Percentiles rank a stretch among this genome's conserved stretches.
Evolutionary conservation across 2,888 invertebrate genomes (phyloP).

Genomic region (Amblyjoppa proteus): DNA sequence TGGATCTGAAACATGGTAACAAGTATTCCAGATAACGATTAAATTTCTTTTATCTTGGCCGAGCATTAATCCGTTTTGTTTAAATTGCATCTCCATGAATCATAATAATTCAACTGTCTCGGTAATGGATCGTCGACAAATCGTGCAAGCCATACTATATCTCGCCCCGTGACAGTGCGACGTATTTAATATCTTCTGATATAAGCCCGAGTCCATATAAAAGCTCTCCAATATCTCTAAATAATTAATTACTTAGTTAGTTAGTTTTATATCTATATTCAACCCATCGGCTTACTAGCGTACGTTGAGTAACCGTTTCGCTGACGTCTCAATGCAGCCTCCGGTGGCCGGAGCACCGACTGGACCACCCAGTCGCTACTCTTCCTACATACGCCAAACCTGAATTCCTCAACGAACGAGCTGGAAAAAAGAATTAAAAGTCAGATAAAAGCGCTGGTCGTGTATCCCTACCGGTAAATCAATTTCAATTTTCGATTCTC

Average conservation of each 20-base stretch:
- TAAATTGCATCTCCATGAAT: slow-evolving; percentile 7
- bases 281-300: slow-evolving; percentile 53
- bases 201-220: slow-evolving; percentile 48
- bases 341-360: slow-evolving; percentile 63
- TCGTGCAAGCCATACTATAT: slow-evolving; percentile 25
- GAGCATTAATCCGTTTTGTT: background rate
- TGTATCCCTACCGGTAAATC: background rate
- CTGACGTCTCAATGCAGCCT: slow-evolving; percentile 80
- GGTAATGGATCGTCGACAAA: slow-evolving; percentile 45
- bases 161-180: slow-evolving; percentile 29
- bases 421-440: slow-evolving; percentile 49
- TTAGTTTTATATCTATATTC: slow-evolving; percentile 30
- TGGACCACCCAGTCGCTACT: slow-evolving; percentile 78
- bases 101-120: slow-evolving; percentile 18
- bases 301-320: slow-evolving; percentile 74
- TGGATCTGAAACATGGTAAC: background rate
- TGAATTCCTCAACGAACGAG: slow-evolving; percentile 72
- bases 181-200: slow-evolving; percentile 47
- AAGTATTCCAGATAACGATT: background rate
- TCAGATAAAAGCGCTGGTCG: slow-evolving; percentile 25
- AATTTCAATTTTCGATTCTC: background rate
- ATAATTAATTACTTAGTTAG: slow-evolving; percentile 41
- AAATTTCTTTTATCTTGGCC: background rate
- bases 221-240: slow-evolving; percentile 55
- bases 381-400: slow-evolving; percentile 77